Evolutionary conservation across 2,797 vertebrate species (phyloP).

Genomic region (Orientallactaga sibirica): DNA sequence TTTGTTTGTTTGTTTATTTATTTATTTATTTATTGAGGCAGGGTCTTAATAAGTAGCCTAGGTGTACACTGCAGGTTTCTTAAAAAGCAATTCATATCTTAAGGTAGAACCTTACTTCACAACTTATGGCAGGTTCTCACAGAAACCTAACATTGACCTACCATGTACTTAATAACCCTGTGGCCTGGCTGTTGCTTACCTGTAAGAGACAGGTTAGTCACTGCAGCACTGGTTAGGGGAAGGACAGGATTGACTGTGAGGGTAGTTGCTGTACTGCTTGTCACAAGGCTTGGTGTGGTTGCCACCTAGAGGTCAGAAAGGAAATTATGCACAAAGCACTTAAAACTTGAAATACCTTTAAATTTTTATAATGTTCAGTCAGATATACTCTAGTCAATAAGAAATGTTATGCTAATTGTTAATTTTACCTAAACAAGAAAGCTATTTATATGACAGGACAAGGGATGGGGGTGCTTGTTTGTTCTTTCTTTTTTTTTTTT

Average conservation of each 20-base stretch:
- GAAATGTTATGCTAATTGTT: background rate
- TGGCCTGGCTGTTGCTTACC: constrained; percentile 87
- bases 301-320: constrained; percentile 92
- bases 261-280: constrained; percentile 96
- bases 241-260: constrained; percentile 97
- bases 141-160: background rate
- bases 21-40: background rate
- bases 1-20: too few species aligned
- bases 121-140: background rate
- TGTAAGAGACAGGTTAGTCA: constrained; percentile 94
- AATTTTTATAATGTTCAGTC: background rate
- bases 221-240: constrained; percentile 96
- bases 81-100: background rate
- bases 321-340: constrained; percentile 70
- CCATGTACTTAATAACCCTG: background rate
- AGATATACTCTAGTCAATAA: background rate
- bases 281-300: constrained; percentile 98
- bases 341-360: background rate
- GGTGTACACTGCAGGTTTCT: too few species aligned
- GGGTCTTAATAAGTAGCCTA: too few species aligned
- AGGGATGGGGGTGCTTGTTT: background rate
- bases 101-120: background rate
- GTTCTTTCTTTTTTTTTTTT: too few species aligned
- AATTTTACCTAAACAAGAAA: constrained; percentile 26
- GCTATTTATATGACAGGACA: background rate